Evolutionary conservation across 30 jellyfish, hydroid and myxozoan species (phyloP), one percentile per base, ranked within the genome.

Genomic region (Chrysaora quinquecirrha): DNA sequence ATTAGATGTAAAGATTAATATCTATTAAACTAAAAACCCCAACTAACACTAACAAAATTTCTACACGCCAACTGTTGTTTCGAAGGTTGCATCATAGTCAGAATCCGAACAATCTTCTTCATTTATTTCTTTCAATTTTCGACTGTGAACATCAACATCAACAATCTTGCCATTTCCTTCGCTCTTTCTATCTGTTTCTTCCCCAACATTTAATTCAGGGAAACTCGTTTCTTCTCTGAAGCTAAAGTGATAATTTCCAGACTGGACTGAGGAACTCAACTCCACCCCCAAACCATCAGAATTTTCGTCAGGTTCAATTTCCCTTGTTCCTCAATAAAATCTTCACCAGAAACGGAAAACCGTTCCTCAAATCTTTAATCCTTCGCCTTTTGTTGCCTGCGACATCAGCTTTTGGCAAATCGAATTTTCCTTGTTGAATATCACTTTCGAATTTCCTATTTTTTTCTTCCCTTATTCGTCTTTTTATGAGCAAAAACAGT

Each of bases 51-150:
- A n/a, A n/a, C n/a, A n/a, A n/a, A n/a, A n/a, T n/a, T n/a, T n/a
- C n/a, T n/a, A n/a, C n/a, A n/a, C n/a, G n/a, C n/a, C n/a, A n/a
- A 58, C 94, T n/a, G 81, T 65, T 56, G 83, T 75, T 33, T 84
- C 95, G 48, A 60, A 48, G 22, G 87, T 75, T 35, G 83, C 75
- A 62, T 84, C 95, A 60, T 73, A 52, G 28, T 84, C 95, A 31
- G 87, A 73, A 24, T 69, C 85, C 9, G 54, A 16, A 7, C 58
- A 48, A 7, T 35, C 76, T 30, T 48, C 92, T 16, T 28, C 85
- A 3, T 18, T 28, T 2, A 63, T 34, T 31, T 2, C 73, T 61
- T 21, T 29, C 64, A 20, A 4, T 23, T 48, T 58, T 30, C 18
- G 10, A 19, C 28, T 68, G 16, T 2, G 70, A 7, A 33, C 71